phyloP scores from a whole-genome alignment of 2,113 vertebrate species.

The Marmota monax region DNA sequence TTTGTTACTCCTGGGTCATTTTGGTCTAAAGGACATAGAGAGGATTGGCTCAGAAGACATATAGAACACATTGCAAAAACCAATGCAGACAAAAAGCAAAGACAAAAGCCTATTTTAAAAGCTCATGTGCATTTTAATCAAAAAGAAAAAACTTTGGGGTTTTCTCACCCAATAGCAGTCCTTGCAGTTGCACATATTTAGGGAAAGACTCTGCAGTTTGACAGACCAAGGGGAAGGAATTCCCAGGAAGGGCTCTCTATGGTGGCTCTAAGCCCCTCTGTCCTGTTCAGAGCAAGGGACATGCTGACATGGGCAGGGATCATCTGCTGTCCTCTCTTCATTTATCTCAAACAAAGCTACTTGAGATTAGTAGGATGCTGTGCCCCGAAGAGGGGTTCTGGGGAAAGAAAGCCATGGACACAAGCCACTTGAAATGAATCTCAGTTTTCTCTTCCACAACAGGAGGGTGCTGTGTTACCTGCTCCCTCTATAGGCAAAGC shows the following conservation, averaged over 20 bases:
- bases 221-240: background rate
- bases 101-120: background rate
- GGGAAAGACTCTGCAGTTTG: background rate
- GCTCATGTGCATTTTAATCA: background rate
- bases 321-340: background rate
- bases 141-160: background rate
- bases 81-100: background rate
- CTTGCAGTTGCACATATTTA: background rate
- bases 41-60: background rate
- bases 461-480: background rate
- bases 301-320: background rate
- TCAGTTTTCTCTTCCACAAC: background rate
- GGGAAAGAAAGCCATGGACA: background rate
- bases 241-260: background rate
- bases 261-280: background rate
- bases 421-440: background rate
- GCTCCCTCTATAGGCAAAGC: rapidly evolving
- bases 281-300: background rate
- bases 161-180: background rate
- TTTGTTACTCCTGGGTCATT: background rate
- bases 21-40: background rate
- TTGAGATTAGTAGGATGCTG: background rate
- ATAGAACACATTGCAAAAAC: background rate
- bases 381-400: background rate
- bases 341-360: background rate